Evolutionary conservation across 2,113 vertebrate species (phyloP), one percentile per base, ranked within the genome.

Genomic region (Carassius auratus): DNA sequence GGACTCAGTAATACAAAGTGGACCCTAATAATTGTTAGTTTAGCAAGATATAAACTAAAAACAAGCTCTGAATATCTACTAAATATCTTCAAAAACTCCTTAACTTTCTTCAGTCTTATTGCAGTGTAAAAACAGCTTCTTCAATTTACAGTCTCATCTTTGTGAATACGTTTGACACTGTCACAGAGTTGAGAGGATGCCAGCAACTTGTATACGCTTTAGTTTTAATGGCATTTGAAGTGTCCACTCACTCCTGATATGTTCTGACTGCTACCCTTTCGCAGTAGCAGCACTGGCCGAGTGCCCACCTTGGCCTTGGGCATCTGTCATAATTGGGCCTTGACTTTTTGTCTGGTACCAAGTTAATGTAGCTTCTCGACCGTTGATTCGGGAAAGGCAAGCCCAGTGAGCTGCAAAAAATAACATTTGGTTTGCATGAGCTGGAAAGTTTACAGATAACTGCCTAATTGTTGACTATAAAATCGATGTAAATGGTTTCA

Each of bases 201-300:
- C 89, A 88, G 84, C 52, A 85, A 82, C 74, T 74, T 78, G 81
- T 85, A 85, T 30, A 57, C 30, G 87, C 78, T 81, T 80, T 71
- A 76, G 64, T 76, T 89, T 89, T 89, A 89, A 89, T 87, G 59
- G 85, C 86, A 88, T 89, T 89, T 86, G 77, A 75, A 71, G 90
- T 42, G 87, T 92, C 90, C 89, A 84, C 75, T 87, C 69, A 88
- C 86, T 75, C 48, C 88, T 94, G 93, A 94, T 95, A 78, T 8
- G 45, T 92, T 93, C 86, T 94, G 93, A 94, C 94, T 93, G 92
- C 88, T 92, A 91, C 90, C 92, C 92, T 93, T 93, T 92, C 61
- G 88, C 87, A 64, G 91, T 87, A 87, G 87, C 23, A 4, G 89
- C 55, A 30, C 85, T 94, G 94, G 94, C 93, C 86, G 71, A 5